A percentile compares a stretch with the other conserved stretches of the same genome.
Evolutionary conservation across 2,797 vertebrate genomes (phyloP).

Genomic region (Enteromius unitaeniatus): DNA sequence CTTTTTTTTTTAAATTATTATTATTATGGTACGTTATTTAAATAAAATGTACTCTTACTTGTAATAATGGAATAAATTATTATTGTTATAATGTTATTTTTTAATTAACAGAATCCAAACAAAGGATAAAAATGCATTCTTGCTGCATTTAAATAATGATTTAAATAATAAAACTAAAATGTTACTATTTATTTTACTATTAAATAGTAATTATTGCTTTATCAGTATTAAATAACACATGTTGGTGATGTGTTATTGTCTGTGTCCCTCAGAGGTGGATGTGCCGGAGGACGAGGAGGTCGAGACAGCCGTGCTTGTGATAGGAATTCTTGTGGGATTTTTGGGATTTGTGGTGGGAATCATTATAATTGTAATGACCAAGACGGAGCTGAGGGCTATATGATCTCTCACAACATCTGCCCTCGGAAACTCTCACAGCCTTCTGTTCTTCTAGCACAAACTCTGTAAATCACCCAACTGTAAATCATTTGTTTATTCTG

Average conservation of each 20-base stretch:
- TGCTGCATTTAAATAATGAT: not conserved
- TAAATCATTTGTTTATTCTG: not conserved
- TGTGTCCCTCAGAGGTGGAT: conserved; percentile 51
- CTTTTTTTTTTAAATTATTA: not conserved
- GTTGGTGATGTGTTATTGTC: not conserved
- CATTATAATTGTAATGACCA: conserved; percentile 58
- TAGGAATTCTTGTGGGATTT: conserved; percentile 62
- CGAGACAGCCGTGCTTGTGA: conserved; percentile 52
- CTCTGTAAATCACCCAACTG: not conserved
- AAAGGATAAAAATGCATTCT: not conserved
- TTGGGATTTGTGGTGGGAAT: conserved; percentile 60
- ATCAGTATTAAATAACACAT: not conserved
- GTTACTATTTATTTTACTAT: not conserved
- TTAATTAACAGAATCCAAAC: not conserved
- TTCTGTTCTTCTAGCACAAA: not conserved
- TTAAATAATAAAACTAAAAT: not conserved
- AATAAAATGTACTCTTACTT: not conserved
- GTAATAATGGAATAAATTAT: not conserved
- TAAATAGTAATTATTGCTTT: not conserved
- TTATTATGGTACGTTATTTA: not conserved
- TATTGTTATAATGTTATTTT: not conserved
- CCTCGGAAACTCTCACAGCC: not conserved
- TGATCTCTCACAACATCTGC: not conserved
- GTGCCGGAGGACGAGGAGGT: conserved; percentile 38
- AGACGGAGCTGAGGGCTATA: conserved; percentile 37